Base-by-base conservation (phyloP, 2,113 vertebrate genomes). In the Fukomys damarensis region DNA sequence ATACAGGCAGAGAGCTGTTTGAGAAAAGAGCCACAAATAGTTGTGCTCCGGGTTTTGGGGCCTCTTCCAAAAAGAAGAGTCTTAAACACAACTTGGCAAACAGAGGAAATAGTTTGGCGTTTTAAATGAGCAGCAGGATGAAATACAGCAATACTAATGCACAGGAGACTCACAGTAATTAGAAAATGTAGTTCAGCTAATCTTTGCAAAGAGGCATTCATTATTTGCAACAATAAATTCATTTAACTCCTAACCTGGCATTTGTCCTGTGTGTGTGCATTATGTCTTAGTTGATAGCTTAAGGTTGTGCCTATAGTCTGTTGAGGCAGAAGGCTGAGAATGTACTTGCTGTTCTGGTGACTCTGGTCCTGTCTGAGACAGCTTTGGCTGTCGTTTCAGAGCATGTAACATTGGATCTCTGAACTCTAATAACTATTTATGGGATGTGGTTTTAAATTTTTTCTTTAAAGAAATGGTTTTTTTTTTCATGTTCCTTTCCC, bases 131-230 rank as follows among this genome's bases (percentile, higher is more conserved):
- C 61, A 91, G n/a, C 85, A 86, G 54, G 63, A 96, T 95, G 97
- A 97, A 96, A 96, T 94, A 96, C 38, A 89, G 79, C 91, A 94
- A 88, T 77, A 72, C 93, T 87, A 92, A 97, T 86, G 85, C 56
- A 65, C n/a, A 87, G 88, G 94, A 97, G 93, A 41, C 82, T 91
- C 84, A 19, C 52, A 93, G 46, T 93, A 92, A 95, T 97, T 95
- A 97, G 89, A 95, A 94, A 94, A 87, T 94, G 89, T 24, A 68
- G 58, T 87, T 97, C n/a, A 38, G 86, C 96, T 95, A 94, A 97
- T 95, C 91, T 93, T 93, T 88, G 93, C 74, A 88, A 85, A 97
- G 97, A 93, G 56, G 87, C 79, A 49, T 79, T 95, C 41, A 58
- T 97, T 96, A 85, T 97, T 91, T 96, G 89, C 58, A 87, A 1